Percentiles rank a stretch among this genome's conserved stretches.
phyloP scores from a whole-genome alignment of 2,888 invertebrate species.

The Mythimna albipuncta region DNA sequence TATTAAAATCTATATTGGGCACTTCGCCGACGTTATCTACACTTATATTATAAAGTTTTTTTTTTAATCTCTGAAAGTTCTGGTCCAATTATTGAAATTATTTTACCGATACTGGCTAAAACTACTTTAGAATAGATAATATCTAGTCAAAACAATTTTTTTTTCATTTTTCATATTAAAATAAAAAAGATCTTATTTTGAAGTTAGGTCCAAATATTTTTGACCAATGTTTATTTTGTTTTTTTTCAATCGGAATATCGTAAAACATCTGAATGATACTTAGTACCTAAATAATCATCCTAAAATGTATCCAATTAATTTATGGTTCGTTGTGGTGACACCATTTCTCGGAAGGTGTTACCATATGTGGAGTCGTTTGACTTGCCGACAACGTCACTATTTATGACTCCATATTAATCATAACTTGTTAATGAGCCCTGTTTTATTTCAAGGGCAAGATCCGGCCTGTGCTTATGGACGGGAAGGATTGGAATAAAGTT shows the following conservation, averaged over 20 bases:
- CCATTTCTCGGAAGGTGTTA: conserved; percentile 80
- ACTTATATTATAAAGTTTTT: too few relatives aligned
- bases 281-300: conserved; percentile 41
- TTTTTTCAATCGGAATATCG: neutral
- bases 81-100: too few relatives aligned
- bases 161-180: too few relatives aligned
- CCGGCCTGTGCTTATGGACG: conserved; percentile 36
- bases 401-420: conserved; percentile 84
- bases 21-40: too few relatives aligned
- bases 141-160: too few relatives aligned
- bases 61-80: too few relatives aligned
- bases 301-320: conserved; percentile 64
- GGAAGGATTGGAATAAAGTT: conserved; percentile 6
- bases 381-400: conserved; percentile 74
- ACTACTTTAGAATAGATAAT: too few relatives aligned
- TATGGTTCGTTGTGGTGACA: conserved; percentile 47
- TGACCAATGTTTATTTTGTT: neutral
- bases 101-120: too few relatives aligned
- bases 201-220: neutral
- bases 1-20: too few relatives aligned
- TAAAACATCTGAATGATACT: conserved; percentile 34
- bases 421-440: conserved; percentile 76
- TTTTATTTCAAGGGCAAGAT: conserved; percentile 62
- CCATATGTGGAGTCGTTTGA: conserved; percentile 74
- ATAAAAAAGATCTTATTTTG: too few relatives aligned